Evolutionary conservation across 2,797 vertebrate species (phyloP).

Genomic region (Petrocephalus sullivani): DNA sequence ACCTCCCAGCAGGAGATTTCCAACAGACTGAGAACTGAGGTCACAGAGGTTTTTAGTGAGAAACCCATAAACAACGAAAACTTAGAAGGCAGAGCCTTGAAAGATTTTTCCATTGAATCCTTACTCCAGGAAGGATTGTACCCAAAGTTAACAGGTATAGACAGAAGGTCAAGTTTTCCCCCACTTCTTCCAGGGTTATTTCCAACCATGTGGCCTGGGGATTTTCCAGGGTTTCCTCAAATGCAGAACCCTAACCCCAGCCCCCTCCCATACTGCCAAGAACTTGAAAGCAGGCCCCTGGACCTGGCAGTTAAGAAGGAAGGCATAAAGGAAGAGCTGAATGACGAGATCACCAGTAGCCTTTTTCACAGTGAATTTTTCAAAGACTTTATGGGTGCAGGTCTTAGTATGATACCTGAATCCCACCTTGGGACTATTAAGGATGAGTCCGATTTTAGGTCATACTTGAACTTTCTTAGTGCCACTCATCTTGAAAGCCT

Average conservation of each 20-base stretch:
- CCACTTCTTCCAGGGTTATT: slow-evolving; percentile 84
- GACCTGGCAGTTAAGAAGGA: slow-evolving; percentile 88
- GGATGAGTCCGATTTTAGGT: slow-evolving; percentile 83
- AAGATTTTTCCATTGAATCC: slow-evolving; percentile 95
- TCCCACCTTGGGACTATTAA: slow-evolving; percentile 79
- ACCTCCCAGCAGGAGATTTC: slow-evolving; percentile 64
- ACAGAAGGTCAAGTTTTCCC: slow-evolving; percentile 76
- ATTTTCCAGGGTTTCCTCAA: slow-evolving; percentile 78
- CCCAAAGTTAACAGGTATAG: slow-evolving; percentile 75
- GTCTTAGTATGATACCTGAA: slow-evolving; percentile 59
- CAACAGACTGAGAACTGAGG: slow-evolving; percentile 44
- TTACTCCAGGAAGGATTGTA: slow-evolving; percentile 89
- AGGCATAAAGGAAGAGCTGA: slow-evolving; percentile 91
- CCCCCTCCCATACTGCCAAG: slow-evolving; percentile 38
- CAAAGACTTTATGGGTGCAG: slow-evolving; percentile 79
- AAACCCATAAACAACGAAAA: slow-evolving; percentile 55
- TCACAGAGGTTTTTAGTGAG: slow-evolving; percentile 55
- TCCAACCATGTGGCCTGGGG: slow-evolving; percentile 82
- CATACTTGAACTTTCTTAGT: slow-evolving; percentile 90
- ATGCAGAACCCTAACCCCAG: slow-evolving; percentile 63
- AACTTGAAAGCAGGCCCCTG: slow-evolving; percentile 72
- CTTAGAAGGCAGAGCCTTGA: slow-evolving; percentile 70
- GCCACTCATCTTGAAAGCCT: slow-evolving; percentile 83
- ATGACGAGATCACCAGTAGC: slow-evolving; percentile 74
- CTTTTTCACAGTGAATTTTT: slow-evolving; percentile 82